phyloP scores from a whole-genome alignment of 1,140 invertebrate genomes.

The Drosophila ironensis region DNA sequence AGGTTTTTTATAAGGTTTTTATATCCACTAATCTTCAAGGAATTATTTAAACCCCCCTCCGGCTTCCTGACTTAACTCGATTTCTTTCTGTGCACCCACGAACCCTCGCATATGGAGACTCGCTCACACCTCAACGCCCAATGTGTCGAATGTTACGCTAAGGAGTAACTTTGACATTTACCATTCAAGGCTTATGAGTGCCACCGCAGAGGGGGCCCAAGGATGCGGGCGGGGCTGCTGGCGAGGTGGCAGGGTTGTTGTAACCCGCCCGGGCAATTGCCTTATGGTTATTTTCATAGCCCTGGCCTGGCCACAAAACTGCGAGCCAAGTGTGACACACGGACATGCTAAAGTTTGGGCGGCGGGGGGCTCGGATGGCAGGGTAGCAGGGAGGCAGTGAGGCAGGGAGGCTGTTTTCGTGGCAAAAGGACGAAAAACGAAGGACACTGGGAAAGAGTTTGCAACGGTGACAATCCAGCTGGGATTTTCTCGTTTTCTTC shows the following conservation, averaged over 20 bases:
- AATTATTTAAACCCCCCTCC: too few species aligned
- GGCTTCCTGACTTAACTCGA: too few species aligned
- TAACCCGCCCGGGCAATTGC: slow-evolving; percentile 70
- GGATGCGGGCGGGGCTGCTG: not conserved
- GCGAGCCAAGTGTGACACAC: slow-evolving; percentile 76
- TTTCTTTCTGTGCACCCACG: too few species aligned
- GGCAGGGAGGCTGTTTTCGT: not conserved
- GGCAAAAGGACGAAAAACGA: slow-evolving; percentile 32
- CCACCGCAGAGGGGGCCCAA: slow-evolving; percentile 35
- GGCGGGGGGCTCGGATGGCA: not conserved
- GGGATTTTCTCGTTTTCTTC: slow-evolving; percentile 52
- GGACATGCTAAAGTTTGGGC: slow-evolving; percentile 9
- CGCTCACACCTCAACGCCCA: slow-evolving; percentile 67
- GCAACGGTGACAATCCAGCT: slow-evolving; percentile 48
- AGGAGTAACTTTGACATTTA: slow-evolving; percentile 81
- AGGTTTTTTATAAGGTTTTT: too few species aligned
- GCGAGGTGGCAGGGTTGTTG: slow-evolving; percentile 28
- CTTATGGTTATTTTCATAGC: slow-evolving; percentile 80
- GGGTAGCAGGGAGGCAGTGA: slow-evolving; percentile 1
- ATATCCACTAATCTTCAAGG: too few species aligned
- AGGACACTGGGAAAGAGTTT: slow-evolving; percentile 25
- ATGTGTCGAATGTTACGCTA: slow-evolving; percentile 80
- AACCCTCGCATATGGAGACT: slow-evolving; percentile 11
- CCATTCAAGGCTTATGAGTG: slow-evolving; percentile 80
- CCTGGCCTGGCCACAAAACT: slow-evolving; percentile 76